These are phyloP conservation scores for Phymastichus coffea DNA, from an alignment of 1,140 invertebrate genomes.

Conservation along the genomic window DNA sequence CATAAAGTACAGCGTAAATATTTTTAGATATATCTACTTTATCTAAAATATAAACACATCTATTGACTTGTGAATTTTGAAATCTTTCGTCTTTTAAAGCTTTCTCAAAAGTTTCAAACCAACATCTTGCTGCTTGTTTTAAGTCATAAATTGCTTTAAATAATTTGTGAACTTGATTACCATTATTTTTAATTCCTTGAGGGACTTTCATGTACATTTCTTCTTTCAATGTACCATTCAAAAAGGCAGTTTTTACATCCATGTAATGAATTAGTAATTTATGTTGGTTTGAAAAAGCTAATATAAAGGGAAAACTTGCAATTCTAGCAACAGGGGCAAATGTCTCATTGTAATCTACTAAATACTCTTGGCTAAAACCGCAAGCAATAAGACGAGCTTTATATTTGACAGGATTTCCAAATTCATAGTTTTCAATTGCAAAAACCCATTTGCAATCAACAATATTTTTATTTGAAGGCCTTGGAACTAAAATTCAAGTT, in stretches of 20 bases:
- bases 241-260: constrained; percentile 42
- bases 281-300: constrained; percentile 51
- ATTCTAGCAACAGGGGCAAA: constrained; percentile 30
- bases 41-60: constrained; percentile 29
- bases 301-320: constrained; percentile 41
- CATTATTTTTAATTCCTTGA: neutral
- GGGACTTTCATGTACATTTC: constrained; percentile 15
- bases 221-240: constrained; percentile 36
- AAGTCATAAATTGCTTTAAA: constrained; percentile 43
- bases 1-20: constrained; percentile 34
- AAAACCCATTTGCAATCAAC: constrained; percentile 15
- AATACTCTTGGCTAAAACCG: constrained; percentile 47
- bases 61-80: constrained; percentile 12
- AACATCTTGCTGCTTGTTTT: constrained; percentile 30
- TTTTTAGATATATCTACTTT: constrained; percentile 19
- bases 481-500: neutral
- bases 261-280: constrained; percentile 50
- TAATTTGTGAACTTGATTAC: constrained; percentile 26
- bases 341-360: constrained; percentile 43
- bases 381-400: constrained; percentile 48
- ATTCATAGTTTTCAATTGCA: constrained; percentile 10
- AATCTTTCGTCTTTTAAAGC: constrained; percentile 17
- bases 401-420: neutral
- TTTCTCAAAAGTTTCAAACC: constrained; percentile 25
- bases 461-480: constrained; percentile 3